These are phyloP conservation scores for Danio jaintianensis DNA, from an alignment of 2,797 vertebrate species.

Conservation along the genomic window DNA sequence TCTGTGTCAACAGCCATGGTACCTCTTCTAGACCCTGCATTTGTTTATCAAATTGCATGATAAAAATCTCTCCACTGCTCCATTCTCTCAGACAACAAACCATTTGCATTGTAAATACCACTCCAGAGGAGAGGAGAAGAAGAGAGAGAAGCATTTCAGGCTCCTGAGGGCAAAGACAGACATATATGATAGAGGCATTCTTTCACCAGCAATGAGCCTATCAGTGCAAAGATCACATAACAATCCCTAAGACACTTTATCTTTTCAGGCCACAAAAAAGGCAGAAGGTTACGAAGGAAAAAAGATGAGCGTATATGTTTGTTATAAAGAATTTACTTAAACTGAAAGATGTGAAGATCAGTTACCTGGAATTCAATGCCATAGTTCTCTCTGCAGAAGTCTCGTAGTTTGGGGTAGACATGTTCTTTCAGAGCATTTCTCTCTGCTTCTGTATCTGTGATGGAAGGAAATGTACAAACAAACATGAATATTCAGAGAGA, in stretches of 20 bases:
- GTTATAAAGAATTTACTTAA: not conserved
- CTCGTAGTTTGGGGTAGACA: constrained; percentile 95
- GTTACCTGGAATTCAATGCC: constrained; percentile 97
- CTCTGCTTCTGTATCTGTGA: constrained; percentile 94
- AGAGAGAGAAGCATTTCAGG: constrained; percentile 31
- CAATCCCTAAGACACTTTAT: constrained; percentile 42
- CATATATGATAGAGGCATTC: constrained; percentile 10
- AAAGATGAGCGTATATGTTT: not conserved
- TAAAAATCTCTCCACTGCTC: constrained; percentile 63
- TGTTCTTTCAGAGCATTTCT: constrained; percentile 93
- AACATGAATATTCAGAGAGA: not conserved
- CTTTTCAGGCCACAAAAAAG: not conserved
- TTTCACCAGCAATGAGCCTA: constrained; percentile 24
- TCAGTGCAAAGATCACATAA: constrained; percentile 39
- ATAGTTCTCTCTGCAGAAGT: constrained; percentile 99
- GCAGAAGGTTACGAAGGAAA: not conserved
- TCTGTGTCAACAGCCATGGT: constrained; percentile 28
- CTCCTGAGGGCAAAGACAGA: not conserved
- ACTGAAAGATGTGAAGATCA: not conserved
- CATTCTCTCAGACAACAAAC: constrained; percentile 40
- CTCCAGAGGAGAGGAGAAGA: constrained; percentile 56
- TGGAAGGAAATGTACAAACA: constrained; percentile 57
- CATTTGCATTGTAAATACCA: constrained; percentile 80
- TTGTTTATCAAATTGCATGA: constrained; percentile 74
- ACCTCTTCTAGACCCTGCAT: constrained; percentile 61